Evolutionary conservation across 2,888 invertebrate genomes (phyloP), one percentile per base, ranked within the genome.

Genomic region (Caradrina kadenii): DNA sequence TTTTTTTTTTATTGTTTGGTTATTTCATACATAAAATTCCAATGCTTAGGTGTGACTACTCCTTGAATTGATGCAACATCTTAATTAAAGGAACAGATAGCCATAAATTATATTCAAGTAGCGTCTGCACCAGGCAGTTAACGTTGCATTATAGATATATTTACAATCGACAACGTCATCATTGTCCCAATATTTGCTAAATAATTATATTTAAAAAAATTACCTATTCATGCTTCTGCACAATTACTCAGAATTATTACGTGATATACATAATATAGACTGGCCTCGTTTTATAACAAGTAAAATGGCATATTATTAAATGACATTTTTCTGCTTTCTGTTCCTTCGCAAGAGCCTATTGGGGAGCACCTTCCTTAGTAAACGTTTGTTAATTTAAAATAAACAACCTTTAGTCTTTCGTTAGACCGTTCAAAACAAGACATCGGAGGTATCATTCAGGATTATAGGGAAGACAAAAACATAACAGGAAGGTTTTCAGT

Each of bases 141-240:
- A 55, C 65, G 76, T 63, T 48, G 45, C 49, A 62, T 56, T 35
- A 22, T 42, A 45, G 45, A 5, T 6, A 63, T 56, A 22, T 69
- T 61, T 22, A 68, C 22, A 56, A 67, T 55, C 21, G 17, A 53
- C 13, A 13, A 60, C 49, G 67, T 79, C 77, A 79, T 80, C 66
- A 79, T 67, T 62, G 66, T 72, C 62, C 52, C 45, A 63, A 54
- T 21, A n/a, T 65, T 53, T 58, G 53, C 48, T 31, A 49, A 15
- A 15, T n/a, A n/a, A n/a, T n/a, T 39, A 42, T 15, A 42, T 42
- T 4, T 50, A 63, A 22, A 45, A 55, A 52, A 39, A 45, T 31
- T 66, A 66, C 35, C 17, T 58, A 54, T 59, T 73, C 26, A 35
- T 52, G 31, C 45, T 50, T 21, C 21, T 62, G 22, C 54, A 45